phyloP scores from a whole-genome alignment of 2,888 invertebrate genomes.

The Calephelis perditalis region DNA sequence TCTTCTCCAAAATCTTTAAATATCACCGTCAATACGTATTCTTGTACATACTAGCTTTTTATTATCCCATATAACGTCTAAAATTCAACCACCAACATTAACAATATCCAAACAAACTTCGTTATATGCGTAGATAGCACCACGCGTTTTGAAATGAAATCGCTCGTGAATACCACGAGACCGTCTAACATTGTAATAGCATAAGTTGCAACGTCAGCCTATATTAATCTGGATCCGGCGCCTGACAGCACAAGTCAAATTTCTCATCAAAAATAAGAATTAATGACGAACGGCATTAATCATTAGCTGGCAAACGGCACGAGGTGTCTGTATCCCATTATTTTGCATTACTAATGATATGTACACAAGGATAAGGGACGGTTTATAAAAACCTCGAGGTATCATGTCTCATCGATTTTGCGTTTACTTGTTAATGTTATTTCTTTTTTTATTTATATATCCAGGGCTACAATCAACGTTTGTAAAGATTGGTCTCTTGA shows the following conservation, averaged over 20 bases:
- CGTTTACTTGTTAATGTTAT: conserved; percentile 35
- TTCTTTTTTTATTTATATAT: neutral
- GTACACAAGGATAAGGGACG: conserved; percentile 69
- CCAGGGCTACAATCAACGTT: too few species aligned
- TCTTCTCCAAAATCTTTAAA: too few species aligned
- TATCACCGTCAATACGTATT: too few species aligned
- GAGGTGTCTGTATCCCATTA: conserved; percentile 77
- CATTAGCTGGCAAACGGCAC: conserved; percentile 74
- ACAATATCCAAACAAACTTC: too few species aligned
- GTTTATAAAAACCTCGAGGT: conserved; percentile 61
- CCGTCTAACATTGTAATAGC: conserved; percentile 50
- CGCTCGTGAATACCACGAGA: conserved; percentile 27
- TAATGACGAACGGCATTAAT: conserved; percentile 76
- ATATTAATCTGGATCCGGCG: conserved; percentile 75
- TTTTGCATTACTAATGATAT: conserved; percentile 79
- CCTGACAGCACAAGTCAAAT: conserved; percentile 76
- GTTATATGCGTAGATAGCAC: neutral
- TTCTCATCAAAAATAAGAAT: conserved; percentile 79
- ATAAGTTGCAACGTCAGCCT: conserved; percentile 73
- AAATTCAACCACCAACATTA: too few species aligned
- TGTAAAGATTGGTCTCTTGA: too few species aligned
- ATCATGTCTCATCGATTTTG: conserved; percentile 47
- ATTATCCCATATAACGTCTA: too few species aligned
- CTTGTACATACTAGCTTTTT: too few species aligned
- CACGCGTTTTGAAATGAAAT: conserved; percentile 3